These are phyloP conservation scores for Callyntrura sp. DNA, from an alignment of 2,888 invertebrate genomes.

Conservation along the genomic window DNA sequence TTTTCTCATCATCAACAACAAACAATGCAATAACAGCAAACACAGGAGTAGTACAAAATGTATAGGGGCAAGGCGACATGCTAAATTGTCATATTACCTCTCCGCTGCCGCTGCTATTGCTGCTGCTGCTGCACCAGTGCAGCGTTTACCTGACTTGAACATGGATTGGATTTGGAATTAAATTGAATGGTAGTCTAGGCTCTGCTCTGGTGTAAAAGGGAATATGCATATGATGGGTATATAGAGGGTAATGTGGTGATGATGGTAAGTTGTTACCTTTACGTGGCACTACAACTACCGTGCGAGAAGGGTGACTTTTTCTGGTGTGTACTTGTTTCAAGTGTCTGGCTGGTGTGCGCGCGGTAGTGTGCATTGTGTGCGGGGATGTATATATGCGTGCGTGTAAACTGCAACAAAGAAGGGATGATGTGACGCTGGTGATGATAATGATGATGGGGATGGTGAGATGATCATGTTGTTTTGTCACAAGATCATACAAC, in stretches of 20 bases:
- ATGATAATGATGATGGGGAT: background rate
- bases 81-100: constrained; percentile 49
- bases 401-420: constrained; percentile 45
- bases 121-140: too few species aligned
- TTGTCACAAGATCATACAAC: constrained; percentile 59
- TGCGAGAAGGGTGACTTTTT: constrained; percentile 57
- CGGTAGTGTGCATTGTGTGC: constrained; percentile 48
- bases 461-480: constrained; percentile 30
- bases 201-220: background rate
- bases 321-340: constrained; percentile 32
- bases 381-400: background rate
- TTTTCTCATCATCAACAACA: constrained; percentile 53
- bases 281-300: background rate
- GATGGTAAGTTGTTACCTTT: too few species aligned
- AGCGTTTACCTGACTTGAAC: background rate
- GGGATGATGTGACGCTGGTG: constrained; percentile 11
- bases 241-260: background rate
- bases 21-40: background rate
- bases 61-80: background rate
- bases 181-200: constrained; percentile 25
- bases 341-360: background rate
- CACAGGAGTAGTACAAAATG: background rate
- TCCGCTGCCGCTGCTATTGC: background rate
- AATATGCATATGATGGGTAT: background rate
- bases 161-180: background rate